Evolutionary conservation across 2,113 vertebrate species (phyloP).

Genomic region (Ptyas mucosa): DNA sequence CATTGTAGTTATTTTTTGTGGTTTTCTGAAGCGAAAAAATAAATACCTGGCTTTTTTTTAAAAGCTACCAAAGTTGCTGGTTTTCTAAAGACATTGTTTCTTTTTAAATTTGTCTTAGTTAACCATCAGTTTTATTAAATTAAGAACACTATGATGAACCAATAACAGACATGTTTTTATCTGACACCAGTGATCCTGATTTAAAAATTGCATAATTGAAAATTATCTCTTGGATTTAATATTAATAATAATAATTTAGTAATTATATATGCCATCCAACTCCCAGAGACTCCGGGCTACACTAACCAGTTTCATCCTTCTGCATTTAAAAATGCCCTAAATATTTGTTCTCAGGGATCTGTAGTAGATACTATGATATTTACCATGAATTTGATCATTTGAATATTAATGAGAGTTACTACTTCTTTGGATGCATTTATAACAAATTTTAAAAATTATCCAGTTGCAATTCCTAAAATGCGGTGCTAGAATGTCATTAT

Average conservation of each 20-base stretch:
- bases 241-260: background rate
- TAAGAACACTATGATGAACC: constrained; percentile 43
- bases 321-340: background rate
- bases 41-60: constrained; percentile 56
- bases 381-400: background rate
- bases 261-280: background rate
- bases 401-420: background rate
- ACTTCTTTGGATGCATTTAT: background rate
- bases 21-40: constrained; percentile 60
- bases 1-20: constrained; percentile 59
- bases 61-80: constrained; percentile 42
- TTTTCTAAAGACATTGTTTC: constrained; percentile 58
- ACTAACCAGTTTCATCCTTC: background rate
- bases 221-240: background rate
- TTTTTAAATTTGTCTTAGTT: constrained; percentile 42
- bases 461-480: background rate
- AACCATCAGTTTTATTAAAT: constrained; percentile 44
- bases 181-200: constrained; percentile 26
- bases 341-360: background rate
- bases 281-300: background rate
- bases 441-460: background rate
- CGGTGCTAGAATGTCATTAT: background rate
- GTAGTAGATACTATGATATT: background rate
- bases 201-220: constrained; percentile 16
- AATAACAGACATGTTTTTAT: constrained; percentile 31